Evolutionary conservation across 1,140 invertebrate species (phyloP).

Genomic region (Halotydeus destructor): DNA sequence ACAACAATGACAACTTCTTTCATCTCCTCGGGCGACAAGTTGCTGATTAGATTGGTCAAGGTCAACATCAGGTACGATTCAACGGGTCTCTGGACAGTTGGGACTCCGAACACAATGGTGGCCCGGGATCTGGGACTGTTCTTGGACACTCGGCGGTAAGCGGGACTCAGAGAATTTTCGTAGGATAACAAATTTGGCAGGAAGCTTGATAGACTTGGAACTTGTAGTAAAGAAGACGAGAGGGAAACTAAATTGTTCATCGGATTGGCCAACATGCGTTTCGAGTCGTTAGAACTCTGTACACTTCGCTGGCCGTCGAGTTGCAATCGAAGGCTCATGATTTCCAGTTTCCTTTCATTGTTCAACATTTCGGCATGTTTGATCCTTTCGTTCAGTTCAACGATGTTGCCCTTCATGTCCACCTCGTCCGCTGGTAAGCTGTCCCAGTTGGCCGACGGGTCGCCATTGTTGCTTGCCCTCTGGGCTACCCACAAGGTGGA

Average conservation of each 20-base stretch:
- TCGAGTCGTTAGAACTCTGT: neutral
- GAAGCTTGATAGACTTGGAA: slow-evolving; percentile 62
- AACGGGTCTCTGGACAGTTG: slow-evolving; percentile 68
- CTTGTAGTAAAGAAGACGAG: slow-evolving; percentile 13
- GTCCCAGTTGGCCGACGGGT: too few species aligned
- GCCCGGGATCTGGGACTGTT: slow-evolving; percentile 22
- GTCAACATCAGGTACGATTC: slow-evolving; percentile 72
- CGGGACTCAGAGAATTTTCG: slow-evolving; percentile 49
- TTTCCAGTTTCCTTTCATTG: neutral
- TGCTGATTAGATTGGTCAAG: slow-evolving; percentile 59
- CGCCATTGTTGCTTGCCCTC: too few species aligned
- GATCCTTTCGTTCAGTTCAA: slow-evolving; percentile 4
- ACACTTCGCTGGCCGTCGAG: neutral
- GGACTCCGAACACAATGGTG: slow-evolving; percentile 61
- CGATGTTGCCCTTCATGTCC: too few species aligned
- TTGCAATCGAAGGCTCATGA: neutral
- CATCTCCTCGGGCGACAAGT: slow-evolving; percentile 49
- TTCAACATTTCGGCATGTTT: slow-evolving; percentile 4
- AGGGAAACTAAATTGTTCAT: neutral
- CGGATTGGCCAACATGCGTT: neutral
- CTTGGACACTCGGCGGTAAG: slow-evolving; percentile 27
- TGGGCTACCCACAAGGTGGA: too few species aligned
- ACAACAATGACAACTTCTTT: slow-evolving; percentile 67
- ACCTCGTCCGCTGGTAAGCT: too few species aligned
- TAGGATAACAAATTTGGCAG: slow-evolving; percentile 64